Conservation (phyloP, 64 coral and sea anemone genomes). For the Montipora capricornis region DNA sequence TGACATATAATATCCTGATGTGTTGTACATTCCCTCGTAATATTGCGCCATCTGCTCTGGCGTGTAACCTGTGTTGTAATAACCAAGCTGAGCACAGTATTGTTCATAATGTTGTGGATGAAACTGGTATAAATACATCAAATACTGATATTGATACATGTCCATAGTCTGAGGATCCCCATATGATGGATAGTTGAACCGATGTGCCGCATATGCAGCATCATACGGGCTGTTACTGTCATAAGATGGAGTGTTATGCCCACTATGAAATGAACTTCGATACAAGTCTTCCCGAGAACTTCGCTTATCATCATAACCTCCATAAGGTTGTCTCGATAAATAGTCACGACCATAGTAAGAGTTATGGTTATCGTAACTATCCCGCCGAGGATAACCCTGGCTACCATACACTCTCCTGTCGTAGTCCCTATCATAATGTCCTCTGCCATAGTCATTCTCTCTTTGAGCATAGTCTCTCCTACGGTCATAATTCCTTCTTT, state of each 20-base stretch:
- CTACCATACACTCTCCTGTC: slow-evolving; percentile 5
- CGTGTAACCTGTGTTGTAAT: slow-evolving; percentile 22
- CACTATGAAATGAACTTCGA: slow-evolving; percentile 13
- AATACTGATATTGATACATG: slow-evolving; percentile 48
- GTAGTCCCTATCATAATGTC: slow-evolving; percentile 24
- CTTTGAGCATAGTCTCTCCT: slow-evolving; percentile 8
- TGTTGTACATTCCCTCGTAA: slow-evolving; percentile 8
- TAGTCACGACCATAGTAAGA: slow-evolving; percentile 17
- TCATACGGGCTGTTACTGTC: slow-evolving; percentile 1
- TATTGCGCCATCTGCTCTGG: slow-evolving; percentile 31
- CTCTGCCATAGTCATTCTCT: neutral
- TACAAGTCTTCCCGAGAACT: slow-evolving; percentile 31
- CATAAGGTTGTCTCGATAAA: neutral
- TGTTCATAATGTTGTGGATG: slow-evolving; percentile 51
- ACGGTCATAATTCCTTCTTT: neutral
- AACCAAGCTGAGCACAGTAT: slow-evolving; percentile 25
- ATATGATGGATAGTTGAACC: slow-evolving; percentile 24
- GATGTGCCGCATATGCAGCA: slow-evolving; percentile 10
- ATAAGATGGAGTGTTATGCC: neutral
- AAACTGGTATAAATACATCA: slow-evolving; percentile 28
- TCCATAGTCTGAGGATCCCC: slow-evolving; percentile 20
- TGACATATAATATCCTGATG: neutral
- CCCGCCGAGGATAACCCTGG: neutral
- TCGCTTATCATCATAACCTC: neutral
- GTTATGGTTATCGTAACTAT: slow-evolving; percentile 9